Evolutionary conservation across 2,797 vertebrate genomes (phyloP), one percentile per base, ranked within the genome.

Genomic region (Phoebastria nigripes): DNA sequence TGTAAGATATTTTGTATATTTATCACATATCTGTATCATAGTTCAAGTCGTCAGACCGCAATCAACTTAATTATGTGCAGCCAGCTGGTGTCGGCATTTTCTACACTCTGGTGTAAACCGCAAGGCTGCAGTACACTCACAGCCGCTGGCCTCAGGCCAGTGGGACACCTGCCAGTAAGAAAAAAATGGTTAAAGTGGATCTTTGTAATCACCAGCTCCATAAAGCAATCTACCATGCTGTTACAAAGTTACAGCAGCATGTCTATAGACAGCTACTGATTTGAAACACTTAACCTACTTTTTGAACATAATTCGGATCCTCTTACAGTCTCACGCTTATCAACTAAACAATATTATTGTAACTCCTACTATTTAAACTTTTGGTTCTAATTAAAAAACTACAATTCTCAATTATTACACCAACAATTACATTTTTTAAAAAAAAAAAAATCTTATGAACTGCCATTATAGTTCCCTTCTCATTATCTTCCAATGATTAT

Each of bases 1-100:
- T 90, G 44, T 93, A 86, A 82, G 91, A 83, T 71, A 89, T 77
- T 96, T 95, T 94, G 61, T 94, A 35, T 94, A 96, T 97, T 97
- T 95, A 94, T 97, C 94, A 96, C 86, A 95, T 90, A 97, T 97
- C 93, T 97, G 80, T 97, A 96, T 94, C 93, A 85, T 42, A 97
- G 87, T 63, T 97, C 96, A 97, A 96, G 90, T 92, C 97, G 96
- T 98, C 96, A 97, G 97, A 97, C 93, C 47, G 31, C 97, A 97
- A 97, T 97, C 95, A 97, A 92, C 92, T 94, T 96, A 97, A 97
- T 98, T 98, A 97, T 95, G 94, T 97, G 97, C 96, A 98, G 97
- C 96, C 96, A 97, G 96, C 95, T 98, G 95, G 96, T 94, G 95
- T 94, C 19, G 66, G 96, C 91, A 95, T 96, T 97, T 97, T 97